Percentiles rank a stretch among this genome's conserved stretches.
Evolutionary conservation across 1,140 invertebrate genomes (phyloP).

Genomic region (Nymphalis io): DNA sequence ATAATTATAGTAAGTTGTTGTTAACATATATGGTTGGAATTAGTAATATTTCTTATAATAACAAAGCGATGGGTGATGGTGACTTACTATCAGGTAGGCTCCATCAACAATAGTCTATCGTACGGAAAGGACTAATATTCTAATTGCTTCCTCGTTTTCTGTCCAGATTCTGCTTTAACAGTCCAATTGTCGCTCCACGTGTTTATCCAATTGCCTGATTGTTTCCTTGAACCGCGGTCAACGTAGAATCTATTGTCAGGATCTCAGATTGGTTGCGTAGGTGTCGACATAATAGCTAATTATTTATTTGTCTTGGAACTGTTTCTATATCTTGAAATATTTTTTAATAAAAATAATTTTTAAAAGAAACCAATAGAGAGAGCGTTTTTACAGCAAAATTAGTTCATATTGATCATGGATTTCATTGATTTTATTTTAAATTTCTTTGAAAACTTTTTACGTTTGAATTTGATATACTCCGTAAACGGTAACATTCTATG

Average conservation of each 20-base stretch:
- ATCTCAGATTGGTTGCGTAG: constrained; percentile 38
- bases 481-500: no score
- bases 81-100: background rate
- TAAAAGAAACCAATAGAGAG: no score
- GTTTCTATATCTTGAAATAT: background rate
- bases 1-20: no score
- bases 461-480: no score
- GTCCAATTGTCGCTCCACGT: constrained; percentile 46
- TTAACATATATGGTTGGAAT: no score
- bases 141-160: constrained; percentile 21
- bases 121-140: constrained; percentile 22
- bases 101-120: background rate
- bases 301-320: constrained; percentile 6
- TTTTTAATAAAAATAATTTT: no score
- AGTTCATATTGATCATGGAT: background rate
- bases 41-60: no score
- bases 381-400: no score
- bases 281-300: constrained; percentile 35
- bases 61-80: no score
- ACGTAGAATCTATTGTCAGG: constrained; percentile 24
- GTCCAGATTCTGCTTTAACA: constrained; percentile 27
- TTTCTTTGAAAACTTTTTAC: no score
- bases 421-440: no score
- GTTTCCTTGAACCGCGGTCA: constrained; percentile 51
- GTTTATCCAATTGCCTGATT: constrained; percentile 54